Base-by-base conservation (phyloP, 2,888 invertebrate species). In the Megaustenia siamemsis region DNA sequence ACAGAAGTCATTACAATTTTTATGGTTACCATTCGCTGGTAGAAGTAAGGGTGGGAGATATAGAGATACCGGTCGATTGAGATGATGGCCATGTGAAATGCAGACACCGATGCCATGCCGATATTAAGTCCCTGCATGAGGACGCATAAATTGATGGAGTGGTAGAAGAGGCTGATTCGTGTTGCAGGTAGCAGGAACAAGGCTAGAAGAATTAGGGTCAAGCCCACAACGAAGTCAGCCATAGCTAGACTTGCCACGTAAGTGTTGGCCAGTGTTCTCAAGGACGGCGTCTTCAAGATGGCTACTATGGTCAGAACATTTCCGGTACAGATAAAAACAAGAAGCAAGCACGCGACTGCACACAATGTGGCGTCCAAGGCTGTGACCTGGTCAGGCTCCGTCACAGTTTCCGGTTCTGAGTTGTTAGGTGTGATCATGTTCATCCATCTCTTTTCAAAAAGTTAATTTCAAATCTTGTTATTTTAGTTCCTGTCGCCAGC, bases 201-300 rank as follows among this genome's bases (percentile, higher is more conserved):
- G n/a, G 79, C 84, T 49, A 84, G 24, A 28, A 79, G 63, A 28
- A 84, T 60, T 6, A 53, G 15, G 24, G 68, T 35, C 35, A 85
- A 43, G 1, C 85, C 85, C 21, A 85, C 85, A 12, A 84, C 32
- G 21, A 84, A 75, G 45, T 84, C 84, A 1, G 84, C 84, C 3
- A 8, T 63, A 0, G 84, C 84, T 63, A 84, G n/a, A 40, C 73
- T 82, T 15, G 76, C 76, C 40, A 85, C 85, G 60, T 82, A 79
- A 35, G 43, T 35, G 68, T 85, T 82, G 15, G 81, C 49, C 45
- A 81, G 28, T 1, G 76, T 82, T 18, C 77, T 76, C 32, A 85
- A 66, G 15, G 53, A 43, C 3, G 85, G 85, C 32, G 76, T 81
- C 38, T 32, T 4, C 1, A 43, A n/a, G 32, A 82, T 75, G 68